These are phyloP conservation scores for Heterodera filipjevi DNA, from an alignment of 2,888 invertebrate species.

Conservation along the genomic window DNA sequence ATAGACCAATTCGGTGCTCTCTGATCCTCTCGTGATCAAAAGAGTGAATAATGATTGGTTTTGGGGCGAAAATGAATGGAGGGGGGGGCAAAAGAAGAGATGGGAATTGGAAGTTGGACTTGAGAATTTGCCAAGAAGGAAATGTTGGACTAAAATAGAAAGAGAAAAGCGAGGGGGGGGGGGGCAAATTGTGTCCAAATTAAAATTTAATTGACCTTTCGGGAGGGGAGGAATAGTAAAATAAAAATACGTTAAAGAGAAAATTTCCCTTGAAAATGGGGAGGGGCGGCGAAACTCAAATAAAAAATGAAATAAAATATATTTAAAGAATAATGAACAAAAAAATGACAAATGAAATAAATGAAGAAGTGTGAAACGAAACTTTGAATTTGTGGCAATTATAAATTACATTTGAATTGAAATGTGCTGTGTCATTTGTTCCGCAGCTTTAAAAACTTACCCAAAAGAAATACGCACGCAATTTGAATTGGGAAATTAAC, in stretches of 20 bases:
- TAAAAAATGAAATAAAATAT: not conserved
- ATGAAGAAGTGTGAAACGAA: not conserved
- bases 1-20: not conserved
- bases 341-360: not conserved
- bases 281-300: too few species aligned
- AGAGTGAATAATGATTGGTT: not conserved
- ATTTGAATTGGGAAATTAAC: not conserved
- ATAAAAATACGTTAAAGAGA: not conserved
- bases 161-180: not conserved
- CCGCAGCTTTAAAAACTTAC: not conserved
- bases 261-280: not conserved
- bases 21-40: conserved; percentile 1
- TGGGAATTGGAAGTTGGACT: not conserved
- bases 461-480: not conserved
- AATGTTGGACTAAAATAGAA: not conserved
- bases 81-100: not conserved
- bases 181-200: not conserved
- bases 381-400: not conserved
- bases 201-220: not conserved
- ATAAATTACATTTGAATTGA: not conserved
- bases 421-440: not conserved
- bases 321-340: not conserved
- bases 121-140: not conserved
- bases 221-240: not conserved
- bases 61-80: not conserved